Base-by-base conservation (phyloP, 1,140 invertebrate genomes). In the Lepidurus packardi region DNA sequence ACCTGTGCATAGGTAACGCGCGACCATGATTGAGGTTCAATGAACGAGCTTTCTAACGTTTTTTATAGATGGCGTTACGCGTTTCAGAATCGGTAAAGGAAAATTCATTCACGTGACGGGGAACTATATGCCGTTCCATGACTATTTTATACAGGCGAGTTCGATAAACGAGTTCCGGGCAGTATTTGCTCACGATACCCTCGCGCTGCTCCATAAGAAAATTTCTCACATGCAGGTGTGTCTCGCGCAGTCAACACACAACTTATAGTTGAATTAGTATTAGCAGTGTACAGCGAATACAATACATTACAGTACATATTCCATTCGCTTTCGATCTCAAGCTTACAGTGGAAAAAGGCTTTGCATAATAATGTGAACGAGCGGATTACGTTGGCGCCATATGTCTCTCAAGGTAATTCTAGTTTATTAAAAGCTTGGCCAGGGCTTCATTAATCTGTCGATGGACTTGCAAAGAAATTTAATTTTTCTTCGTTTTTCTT, bases 361-460 rank as follows among this genome's bases (percentile, higher is more conserved):
- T 65, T 65, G 9, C 53, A 16, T 65, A 65, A 65, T 65, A 21
- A 65, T 16, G 53, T 65, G 53, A 65, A 65, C 53, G 53, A 65
- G 53, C 53, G 53, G 53, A 65, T 65, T 65, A 65, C 8, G 21
- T 65, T 65, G 53, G 53, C 53, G 53, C 53, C 53, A 65, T 65
- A 65, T 65, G 53, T 65, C 53, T 65, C 53, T 65, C 53, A 65
- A 65, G 53, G 53, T 65, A 21, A 65, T 65, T 65, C 1, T n/a
- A 21, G 6, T 21, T 13, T 65, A 65, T n/a, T 65, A 13, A 6
- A 9, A 16, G 0, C 13, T n/a, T 65, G 16, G 13, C 34, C 7
- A 65, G 8, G 53, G 53, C 53, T 65, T 21, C 53, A 65, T 65
- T 65, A 65, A 65, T 13, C 53, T 65, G 16, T 16, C 1, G 21